A percentile compares a stretch with the other conserved stretches of the same genome.
Conservation (phyloP, 2,797 vertebrate genomes). For the Periophthalmus magnuspinnatus region DNA sequence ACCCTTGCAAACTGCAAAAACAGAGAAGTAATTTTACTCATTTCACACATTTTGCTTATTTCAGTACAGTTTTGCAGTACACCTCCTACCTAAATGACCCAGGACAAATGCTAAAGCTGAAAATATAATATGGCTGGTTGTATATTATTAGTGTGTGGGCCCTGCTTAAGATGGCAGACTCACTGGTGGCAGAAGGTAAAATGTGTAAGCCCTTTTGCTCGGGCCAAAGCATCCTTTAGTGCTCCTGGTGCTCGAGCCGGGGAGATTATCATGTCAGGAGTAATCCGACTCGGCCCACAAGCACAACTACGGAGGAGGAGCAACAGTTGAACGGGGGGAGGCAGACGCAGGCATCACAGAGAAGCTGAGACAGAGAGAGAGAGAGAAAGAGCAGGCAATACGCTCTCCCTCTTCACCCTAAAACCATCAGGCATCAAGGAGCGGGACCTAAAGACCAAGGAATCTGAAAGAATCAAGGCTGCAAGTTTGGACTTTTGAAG, state of each 20-base stretch:
- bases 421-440: conserved; percentile 46
- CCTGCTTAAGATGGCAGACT: conserved; percentile 67
- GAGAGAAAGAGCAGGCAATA: conserved; percentile 51
- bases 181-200: conserved; percentile 70
- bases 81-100: background rate
- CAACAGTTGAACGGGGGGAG: conserved; percentile 66
- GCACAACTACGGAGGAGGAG: conserved; percentile 76
- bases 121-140: background rate
- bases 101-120: background rate
- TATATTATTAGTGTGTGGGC: conserved; percentile 16
- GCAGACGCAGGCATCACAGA: conserved; percentile 69
- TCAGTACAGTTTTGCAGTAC: background rate
- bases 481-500: conserved; percentile 46
- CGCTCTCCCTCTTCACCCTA: conserved; percentile 63
- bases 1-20: background rate
- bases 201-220: conserved; percentile 67
- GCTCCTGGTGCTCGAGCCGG: conserved; percentile 69
- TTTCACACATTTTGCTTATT: too few relatives aligned
- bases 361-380: conserved; percentile 39
- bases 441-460: conserved; percentile 35
- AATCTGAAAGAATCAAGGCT: conserved; percentile 39
- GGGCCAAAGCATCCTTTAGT: conserved; percentile 76
- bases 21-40: background rate
- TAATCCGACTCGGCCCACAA: conserved; percentile 76
- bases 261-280: conserved; percentile 79